A percentile compares a stretch with the other conserved stretches of the same genome.
Evolutionary conservation across 2,888 invertebrate genomes (phyloP).

Genomic region (Oligia latruncula): DNA sequence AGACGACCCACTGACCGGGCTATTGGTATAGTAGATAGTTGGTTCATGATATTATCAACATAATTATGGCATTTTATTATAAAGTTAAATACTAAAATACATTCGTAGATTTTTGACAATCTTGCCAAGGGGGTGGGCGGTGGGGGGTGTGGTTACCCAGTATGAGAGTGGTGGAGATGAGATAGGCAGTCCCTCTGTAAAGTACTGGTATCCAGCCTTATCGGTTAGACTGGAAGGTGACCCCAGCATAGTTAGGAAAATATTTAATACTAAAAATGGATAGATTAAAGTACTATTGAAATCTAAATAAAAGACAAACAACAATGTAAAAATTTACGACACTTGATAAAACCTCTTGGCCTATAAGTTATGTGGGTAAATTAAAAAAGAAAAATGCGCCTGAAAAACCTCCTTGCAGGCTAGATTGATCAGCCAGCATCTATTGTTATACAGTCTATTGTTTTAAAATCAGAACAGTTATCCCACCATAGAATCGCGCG

Average conservation of each 20-base stretch:
- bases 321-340: background rate
- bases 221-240: background rate
- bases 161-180: background rate
- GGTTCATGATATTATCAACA: background rate
- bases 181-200: background rate
- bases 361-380: conserved; percentile 10
- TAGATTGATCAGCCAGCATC: conserved; percentile 51
- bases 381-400: conserved; percentile 31
- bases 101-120: background rate
- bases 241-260: background rate
- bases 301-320: background rate
- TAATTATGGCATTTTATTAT: background rate
- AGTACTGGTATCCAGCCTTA: background rate
- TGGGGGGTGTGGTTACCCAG: background rate
- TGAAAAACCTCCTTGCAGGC: conserved; percentile 12
- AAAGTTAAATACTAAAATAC: background rate
- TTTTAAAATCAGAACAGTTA: conserved; percentile 77
- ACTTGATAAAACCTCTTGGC: conserved; percentile 27
- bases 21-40: background rate
- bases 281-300: background rate
- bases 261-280: background rate
- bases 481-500: conserved; percentile 66
- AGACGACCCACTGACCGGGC: no score
- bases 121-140: no score
- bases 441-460: conserved; percentile 65